phyloP scores from a whole-genome alignment of 2,888 invertebrate species.

The Apamea sordens region DNA sequence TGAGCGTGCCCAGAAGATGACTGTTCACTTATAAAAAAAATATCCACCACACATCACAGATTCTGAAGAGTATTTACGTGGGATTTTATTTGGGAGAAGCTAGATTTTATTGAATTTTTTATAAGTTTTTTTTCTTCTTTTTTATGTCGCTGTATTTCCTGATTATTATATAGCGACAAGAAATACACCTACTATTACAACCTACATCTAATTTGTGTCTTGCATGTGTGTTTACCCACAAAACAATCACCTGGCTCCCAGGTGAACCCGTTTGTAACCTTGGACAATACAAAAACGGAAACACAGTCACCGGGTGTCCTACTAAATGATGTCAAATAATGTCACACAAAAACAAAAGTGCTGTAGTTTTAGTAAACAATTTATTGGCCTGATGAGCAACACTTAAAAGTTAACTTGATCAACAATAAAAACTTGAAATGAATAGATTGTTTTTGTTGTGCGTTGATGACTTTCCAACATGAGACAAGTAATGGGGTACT shows the following conservation, averaged over 20 bases:
- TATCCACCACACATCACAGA: too few relatives aligned
- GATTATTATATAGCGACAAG: not conserved
- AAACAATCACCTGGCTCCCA: conserved; percentile 32
- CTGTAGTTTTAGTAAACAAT: not conserved
- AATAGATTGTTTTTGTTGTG: not conserved
- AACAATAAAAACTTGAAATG: not conserved
- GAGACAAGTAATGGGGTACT: too few relatives aligned
- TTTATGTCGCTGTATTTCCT: not conserved
- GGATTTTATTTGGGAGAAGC: not conserved
- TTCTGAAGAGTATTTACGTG: not conserved
- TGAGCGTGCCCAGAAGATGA: too few relatives aligned
- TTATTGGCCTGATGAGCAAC: not conserved
- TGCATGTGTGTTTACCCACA: conserved; percentile 10
- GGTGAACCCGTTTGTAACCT: conserved; percentile 32
- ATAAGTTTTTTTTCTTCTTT: too few relatives aligned
- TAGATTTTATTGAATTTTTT: not conserved
- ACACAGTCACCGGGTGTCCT: conserved; percentile 11
- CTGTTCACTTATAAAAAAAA: not conserved
- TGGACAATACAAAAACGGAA: conserved; percentile 30
- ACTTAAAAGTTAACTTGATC: not conserved
- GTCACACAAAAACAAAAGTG: conserved; percentile 7
- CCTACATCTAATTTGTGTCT: conserved; percentile 1
- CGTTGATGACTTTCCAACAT: too few relatives aligned
- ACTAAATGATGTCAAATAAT: not conserved
- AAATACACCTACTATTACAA: not conserved